Conservation (phyloP, 35 echinoderm and acorn worm species). For the Strongylocentrotus purpuratus region DNA sequence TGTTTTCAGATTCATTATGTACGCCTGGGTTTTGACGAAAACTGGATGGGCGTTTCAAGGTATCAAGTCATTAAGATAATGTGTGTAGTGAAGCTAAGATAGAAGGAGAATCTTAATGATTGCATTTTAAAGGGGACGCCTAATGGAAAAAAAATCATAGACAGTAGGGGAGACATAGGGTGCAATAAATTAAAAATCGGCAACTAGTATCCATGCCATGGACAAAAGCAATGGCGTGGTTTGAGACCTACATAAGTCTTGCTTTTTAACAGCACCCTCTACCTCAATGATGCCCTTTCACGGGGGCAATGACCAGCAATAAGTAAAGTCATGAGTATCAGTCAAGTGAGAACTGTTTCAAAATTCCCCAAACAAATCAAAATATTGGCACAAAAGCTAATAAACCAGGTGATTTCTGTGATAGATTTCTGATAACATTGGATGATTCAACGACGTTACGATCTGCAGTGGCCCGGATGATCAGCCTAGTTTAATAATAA, state of each 20-base stretch:
- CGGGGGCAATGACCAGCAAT: neutral
- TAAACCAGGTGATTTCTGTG: neutral
- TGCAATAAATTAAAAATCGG: too few species aligned
- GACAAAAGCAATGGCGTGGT: too few species aligned
- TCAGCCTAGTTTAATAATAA: neutral
- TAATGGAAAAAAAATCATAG: neutral
- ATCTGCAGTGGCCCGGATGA: neutral
- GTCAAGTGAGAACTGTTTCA: neutral
- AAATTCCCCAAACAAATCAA: neutral
- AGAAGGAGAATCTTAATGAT: neutral
- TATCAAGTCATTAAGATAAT: conserved; percentile 6
- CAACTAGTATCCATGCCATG: too few species aligned
- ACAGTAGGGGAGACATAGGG: too few species aligned
- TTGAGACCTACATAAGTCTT: too few species aligned
- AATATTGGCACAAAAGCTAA: neutral
- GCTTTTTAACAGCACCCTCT: too few species aligned
- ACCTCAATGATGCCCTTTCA: too few species aligned
- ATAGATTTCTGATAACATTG: neutral
- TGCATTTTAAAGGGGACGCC: neutral
- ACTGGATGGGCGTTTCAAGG: neutral
- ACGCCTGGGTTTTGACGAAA: neutral
- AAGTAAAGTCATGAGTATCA: neutral
- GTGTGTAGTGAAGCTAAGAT: neutral
- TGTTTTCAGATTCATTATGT: neutral
- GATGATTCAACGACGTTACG: neutral